Evolutionary conservation across 2,113 vertebrate genomes (phyloP).

Genomic region (Dicerorhinus sumatrensis): DNA sequence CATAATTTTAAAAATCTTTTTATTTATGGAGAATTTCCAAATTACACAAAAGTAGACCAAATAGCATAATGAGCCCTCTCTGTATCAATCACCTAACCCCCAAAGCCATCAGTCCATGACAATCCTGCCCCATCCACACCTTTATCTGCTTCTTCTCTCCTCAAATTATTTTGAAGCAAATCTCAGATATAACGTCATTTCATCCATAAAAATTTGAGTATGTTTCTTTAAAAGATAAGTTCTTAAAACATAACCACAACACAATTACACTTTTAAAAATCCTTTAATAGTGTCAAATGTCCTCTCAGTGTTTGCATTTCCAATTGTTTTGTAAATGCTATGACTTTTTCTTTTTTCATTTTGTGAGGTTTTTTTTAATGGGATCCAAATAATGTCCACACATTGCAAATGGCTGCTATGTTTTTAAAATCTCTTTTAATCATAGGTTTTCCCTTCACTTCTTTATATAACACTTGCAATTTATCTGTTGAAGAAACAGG

Average conservation of each 20-base stretch:
- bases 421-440: constrained; percentile 37
- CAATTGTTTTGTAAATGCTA: background rate
- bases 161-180: background rate
- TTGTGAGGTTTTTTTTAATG: background rate
- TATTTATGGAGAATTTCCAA: background rate
- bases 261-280: background rate
- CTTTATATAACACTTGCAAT: background rate
- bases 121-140: background rate
- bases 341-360: background rate
- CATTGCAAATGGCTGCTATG: background rate
- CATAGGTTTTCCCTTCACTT: background rate
- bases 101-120: background rate
- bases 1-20: background rate
- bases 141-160: background rate
- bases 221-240: background rate
- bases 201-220: background rate
- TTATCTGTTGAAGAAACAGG: constrained; percentile 25
- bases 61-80: background rate
- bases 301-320: background rate
- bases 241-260: background rate
- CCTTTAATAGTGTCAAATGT: background rate
- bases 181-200: background rate
- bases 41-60: background rate
- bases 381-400: background rate
- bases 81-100: background rate